Conservation (phyloP, 2,113 vertebrate genomes). For the Cichladusa arquata region DNA sequence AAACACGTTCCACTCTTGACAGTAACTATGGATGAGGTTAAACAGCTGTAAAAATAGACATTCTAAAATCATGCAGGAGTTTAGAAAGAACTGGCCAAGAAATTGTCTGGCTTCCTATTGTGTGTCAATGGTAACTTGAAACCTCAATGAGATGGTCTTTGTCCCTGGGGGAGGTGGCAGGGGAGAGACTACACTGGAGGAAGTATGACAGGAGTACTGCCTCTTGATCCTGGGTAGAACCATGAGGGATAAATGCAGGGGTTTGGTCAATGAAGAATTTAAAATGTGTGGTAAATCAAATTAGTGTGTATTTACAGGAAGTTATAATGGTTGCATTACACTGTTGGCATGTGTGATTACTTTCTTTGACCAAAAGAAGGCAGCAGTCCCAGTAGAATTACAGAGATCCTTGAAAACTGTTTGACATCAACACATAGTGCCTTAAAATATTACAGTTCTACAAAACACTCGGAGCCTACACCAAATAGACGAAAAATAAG, state of each 20-base stretch:
- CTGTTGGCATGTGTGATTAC: neutral
- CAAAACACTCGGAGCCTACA: neutral
- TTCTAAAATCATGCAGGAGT: neutral
- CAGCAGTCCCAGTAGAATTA: neutral
- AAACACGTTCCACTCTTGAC: neutral
- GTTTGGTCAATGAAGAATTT: neutral
- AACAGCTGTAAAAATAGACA: constrained; percentile 39
- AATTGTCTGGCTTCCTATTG: neutral
- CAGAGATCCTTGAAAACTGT: neutral
- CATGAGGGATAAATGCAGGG: neutral
- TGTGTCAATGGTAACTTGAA: neutral
- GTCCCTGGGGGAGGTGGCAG: rapidly evolving
- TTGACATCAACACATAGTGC: neutral
- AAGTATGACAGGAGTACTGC: neutral
- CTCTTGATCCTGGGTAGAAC: neutral
- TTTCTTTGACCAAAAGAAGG: neutral
- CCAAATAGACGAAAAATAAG: neutral
- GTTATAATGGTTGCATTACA: neutral
- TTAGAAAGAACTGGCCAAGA: neutral
- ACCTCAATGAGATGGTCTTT: neutral
- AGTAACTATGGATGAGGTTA: constrained; percentile 6
- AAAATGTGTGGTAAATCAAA: neutral
- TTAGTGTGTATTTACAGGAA: neutral
- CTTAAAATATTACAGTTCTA: neutral
- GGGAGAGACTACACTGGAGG: neutral